Base-by-base conservation (phyloP, 1,140 invertebrate species). In the Bombus waltoni region DNA sequence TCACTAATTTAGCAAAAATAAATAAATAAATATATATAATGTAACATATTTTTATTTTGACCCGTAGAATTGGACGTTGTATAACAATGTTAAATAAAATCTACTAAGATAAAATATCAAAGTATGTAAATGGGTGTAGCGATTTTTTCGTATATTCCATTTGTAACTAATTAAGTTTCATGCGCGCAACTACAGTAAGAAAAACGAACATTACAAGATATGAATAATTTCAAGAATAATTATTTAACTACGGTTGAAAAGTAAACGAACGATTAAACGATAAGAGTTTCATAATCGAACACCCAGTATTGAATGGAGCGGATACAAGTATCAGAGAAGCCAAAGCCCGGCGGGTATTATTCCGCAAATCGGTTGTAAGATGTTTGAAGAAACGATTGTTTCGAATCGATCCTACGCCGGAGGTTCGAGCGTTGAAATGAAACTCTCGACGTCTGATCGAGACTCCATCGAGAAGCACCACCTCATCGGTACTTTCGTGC, bases 321-420 rank as follows among this genome's bases (percentile, higher is more conserved):
- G 86, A 83, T 82, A 87, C 71, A 87, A 79, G 78, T 79, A 89
- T 87, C 88, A 86, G 89, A 87, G 83, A 77, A 90, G 75, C 74
- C 79, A 86, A 90, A 83, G 82, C 82, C 83, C 57, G 66, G 59
- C 66, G 35, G 88, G 82, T 90, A 90, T 90, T 90, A 90, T 76
- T 73, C 79, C 86, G 78, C 72, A 91, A 91, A 91, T 91, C 90
- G 85, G 75, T 81, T 80, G 71, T 89, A 73, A 87, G 88, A 90
- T 91, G 90, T 91, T 91, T 91, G 87, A 90, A 91, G 90, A 88
- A 91, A 91, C 90, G 90, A 91, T 91, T 91, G 88, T 91, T 91
- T 91, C 88, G 90, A 88, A 90, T 91, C 86, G 90, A 91, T 89
- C 77, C 82, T 76, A 65, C 57, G 65, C 57, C 88, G 47, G 79